Evolutionary conservation across 2,888 invertebrate species (phyloP).

Genomic region (Ypsolopha sequella): DNA sequence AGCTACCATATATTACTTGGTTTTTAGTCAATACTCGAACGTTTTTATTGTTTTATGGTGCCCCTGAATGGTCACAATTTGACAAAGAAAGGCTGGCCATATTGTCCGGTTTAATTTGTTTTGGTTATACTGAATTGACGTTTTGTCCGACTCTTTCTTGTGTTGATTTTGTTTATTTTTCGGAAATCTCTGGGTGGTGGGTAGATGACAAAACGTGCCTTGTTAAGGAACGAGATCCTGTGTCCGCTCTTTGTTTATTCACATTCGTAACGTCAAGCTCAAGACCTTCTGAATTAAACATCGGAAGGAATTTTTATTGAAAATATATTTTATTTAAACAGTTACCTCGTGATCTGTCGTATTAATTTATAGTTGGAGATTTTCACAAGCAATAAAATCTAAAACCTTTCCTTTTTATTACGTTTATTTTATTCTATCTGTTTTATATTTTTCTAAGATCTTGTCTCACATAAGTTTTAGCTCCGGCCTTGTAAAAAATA

Average conservation of each 20-base stretch:
- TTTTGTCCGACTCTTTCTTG: conserved; percentile 1
- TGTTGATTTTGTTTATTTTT: conserved; percentile 1
- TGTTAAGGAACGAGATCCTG: background rate
- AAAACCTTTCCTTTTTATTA: background rate
- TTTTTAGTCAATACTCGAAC: background rate
- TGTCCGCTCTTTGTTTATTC: background rate
- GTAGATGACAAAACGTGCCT: background rate
- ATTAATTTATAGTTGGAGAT: no score
- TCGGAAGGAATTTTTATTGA: background rate
- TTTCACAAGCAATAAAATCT: background rate
- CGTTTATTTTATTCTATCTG: background rate
- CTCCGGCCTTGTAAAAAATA: background rate
- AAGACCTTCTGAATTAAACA: background rate
- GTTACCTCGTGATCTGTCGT: background rate
- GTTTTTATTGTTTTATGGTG: conserved; percentile 28
- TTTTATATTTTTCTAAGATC: background rate
- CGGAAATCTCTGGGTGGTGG: conserved; percentile 1
- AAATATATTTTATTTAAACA: background rate
- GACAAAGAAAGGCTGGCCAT: conserved; percentile 19
- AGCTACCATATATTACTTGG: conserved; percentile 35
- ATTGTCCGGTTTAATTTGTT: conserved; percentile 48
- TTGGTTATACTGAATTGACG: conserved; percentile 39
- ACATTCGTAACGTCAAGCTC: background rate
- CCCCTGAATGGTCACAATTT: conserved; percentile 50
- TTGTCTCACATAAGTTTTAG: background rate